These are phyloP conservation scores for Anoplopoma fimbria DNA, from an alignment of 2,113 vertebrate genomes.

Conservation along the genomic window DNA sequence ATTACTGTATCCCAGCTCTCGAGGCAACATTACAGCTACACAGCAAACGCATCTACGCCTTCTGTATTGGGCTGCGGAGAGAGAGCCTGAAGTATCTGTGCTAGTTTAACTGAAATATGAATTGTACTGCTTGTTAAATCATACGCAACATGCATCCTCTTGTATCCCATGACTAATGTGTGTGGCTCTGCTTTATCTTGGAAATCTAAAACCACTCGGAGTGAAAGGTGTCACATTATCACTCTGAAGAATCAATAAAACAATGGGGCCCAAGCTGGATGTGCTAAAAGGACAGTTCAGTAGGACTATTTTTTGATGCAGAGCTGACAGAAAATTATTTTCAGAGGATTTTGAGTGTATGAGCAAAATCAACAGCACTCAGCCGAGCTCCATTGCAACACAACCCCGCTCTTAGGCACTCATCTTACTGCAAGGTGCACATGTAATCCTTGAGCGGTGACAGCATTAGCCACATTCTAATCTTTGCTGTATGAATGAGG, in stretches of 20 bases:
- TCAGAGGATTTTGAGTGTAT: neutral
- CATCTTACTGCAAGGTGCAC: conserved; percentile 61
- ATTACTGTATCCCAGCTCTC: conserved; percentile 78
- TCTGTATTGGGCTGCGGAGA: conserved; percentile 27
- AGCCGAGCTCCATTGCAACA: conserved; percentile 30
- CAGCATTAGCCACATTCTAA: conserved; percentile 56
- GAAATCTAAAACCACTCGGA: conserved; percentile 29
- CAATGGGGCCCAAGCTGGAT: neutral
- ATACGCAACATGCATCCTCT: conserved; percentile 37
- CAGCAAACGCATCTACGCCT: conserved; percentile 60
- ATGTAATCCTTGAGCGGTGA: conserved; percentile 61
- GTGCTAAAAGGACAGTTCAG: conserved; percentile 4
- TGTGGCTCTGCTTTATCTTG: conserved; percentile 32
- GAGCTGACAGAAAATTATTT: conserved; percentile 10
- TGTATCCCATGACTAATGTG: conserved; percentile 44
- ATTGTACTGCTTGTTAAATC: conserved; percentile 62
- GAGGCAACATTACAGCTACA: conserved; percentile 69
- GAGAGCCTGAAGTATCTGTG: conserved; percentile 44
- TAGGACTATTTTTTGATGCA: conserved; percentile 10
- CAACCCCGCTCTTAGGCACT: conserved; percentile 38
- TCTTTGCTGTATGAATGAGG: conserved; percentile 52
- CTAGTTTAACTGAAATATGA: conserved; percentile 53
- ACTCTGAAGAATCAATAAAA: conserved; percentile 29
- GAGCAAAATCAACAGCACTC: conserved; percentile 51
- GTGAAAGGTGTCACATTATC: conserved; percentile 50